Evolutionary conservation across 2,113 vertebrate genomes (phyloP).

Genomic region (Hyperopisus bebe): DNA sequence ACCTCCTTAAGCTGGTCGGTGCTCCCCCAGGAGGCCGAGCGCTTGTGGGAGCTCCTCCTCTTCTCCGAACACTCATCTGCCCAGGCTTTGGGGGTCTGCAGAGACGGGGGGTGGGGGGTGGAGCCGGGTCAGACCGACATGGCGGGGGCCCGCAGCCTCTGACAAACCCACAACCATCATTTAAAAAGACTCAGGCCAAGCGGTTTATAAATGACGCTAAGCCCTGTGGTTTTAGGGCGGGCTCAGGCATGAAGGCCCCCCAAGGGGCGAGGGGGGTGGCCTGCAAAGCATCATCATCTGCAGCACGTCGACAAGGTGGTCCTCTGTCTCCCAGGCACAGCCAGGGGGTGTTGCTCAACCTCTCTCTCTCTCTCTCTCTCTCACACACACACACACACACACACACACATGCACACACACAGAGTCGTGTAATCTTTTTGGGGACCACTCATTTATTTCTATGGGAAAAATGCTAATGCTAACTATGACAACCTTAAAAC

Average conservation of each 20-base stretch:
- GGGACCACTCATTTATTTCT: too few relatives aligned
- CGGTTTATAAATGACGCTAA: background rate
- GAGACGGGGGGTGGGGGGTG: conserved; percentile 7
- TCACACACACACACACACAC: background rate
- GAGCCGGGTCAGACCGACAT: background rate
- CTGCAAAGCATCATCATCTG: background rate
- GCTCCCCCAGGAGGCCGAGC: conserved; percentile 94
- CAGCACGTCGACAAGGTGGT: background rate
- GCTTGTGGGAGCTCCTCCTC: conserved; percentile 82
- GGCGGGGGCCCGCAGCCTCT: background rate
- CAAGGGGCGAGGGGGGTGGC: background rate
- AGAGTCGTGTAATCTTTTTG: too few relatives aligned
- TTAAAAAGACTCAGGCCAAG: background rate
- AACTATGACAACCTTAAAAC: too few relatives aligned
- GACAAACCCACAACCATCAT: background rate
- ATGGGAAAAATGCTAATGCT: too few relatives aligned
- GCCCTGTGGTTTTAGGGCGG: background rate
- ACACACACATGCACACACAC: background rate
- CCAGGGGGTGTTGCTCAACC: background rate
- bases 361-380: background rate
- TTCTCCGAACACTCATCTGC: conserved; percentile 87
- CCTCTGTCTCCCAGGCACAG: background rate
- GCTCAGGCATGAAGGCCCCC: background rate
- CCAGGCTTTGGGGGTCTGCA: conserved; percentile 95
- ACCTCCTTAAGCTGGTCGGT: conserved; percentile 98